A percentile compares a stretch with the other conserved stretches of the same genome.
These are phyloP conservation scores for Triops longicaudatus DNA, from an alignment of 1,140 invertebrate species.

Conservation along the genomic window DNA sequence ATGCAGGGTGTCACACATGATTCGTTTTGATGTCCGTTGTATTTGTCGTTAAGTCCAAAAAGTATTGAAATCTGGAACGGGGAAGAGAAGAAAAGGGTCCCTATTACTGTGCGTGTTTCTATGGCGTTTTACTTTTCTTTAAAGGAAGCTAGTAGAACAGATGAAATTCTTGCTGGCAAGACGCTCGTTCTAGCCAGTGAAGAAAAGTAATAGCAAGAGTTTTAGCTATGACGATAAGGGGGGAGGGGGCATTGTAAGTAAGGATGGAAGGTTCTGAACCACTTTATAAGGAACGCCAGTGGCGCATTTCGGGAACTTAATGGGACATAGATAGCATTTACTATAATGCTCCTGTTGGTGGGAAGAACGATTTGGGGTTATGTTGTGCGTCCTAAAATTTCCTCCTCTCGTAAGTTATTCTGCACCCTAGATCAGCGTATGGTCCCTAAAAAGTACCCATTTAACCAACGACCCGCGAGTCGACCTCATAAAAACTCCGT, in stretches of 20 bases:
- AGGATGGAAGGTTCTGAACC: neutral
- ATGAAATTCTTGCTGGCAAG: neutral
- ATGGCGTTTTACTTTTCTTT: neutral
- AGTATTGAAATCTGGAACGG: neutral
- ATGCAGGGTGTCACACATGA: neutral
- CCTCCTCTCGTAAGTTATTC: conserved; percentile 1
- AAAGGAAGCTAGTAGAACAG: neutral
- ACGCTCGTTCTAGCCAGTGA: neutral
- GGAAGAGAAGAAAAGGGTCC: neutral
- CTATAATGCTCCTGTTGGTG: conserved; percentile 1
- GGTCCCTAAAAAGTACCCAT: neutral
- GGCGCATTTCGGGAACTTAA: conserved; percentile 14
- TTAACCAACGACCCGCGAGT: conserved; percentile 14
- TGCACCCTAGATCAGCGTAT: conserved; percentile 11
- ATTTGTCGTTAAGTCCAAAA: neutral
- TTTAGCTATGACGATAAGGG: neutral
- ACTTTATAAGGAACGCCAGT: neutral
- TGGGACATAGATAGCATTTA: conserved; percentile 12
- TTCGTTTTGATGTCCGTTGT: neutral
- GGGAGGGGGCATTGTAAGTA: neutral
- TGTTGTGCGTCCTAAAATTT: conserved; percentile 8
- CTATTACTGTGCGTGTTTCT: neutral
- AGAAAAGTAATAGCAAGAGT: conserved; percentile 4
- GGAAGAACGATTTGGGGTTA: conserved; percentile 9
- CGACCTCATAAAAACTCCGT: conserved; percentile 1